phyloP scores from a whole-genome alignment of 2,888 invertebrate species.

The Carcina quercana region DNA sequence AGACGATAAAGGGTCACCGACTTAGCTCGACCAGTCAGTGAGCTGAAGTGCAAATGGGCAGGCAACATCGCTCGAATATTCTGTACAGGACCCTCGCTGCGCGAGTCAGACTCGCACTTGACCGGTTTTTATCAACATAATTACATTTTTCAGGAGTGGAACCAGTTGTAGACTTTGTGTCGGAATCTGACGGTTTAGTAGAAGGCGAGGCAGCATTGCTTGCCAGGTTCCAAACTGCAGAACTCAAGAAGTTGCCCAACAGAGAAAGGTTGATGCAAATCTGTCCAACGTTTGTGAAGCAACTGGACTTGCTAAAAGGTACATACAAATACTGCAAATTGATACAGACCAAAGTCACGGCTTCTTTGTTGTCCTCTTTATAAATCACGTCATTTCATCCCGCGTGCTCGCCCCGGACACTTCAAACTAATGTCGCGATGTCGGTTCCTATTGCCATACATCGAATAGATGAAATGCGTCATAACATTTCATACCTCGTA shows the following conservation, averaged over 20 bases:
- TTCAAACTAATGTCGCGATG: neutral
- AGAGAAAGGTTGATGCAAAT: slow-evolving; percentile 24
- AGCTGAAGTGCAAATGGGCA: neutral
- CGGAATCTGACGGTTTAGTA: slow-evolving; percentile 6
- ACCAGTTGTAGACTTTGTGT: neutral
- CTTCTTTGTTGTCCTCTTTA: neutral
- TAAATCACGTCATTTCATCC: neutral
- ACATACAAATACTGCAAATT: neutral
- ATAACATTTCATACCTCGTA: too few relatives aligned
- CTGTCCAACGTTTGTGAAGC: slow-evolving; percentile 34
- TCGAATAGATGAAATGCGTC: too few relatives aligned
- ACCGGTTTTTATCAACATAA: too few relatives aligned
- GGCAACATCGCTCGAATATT: neutral
- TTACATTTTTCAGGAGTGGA: neutral
- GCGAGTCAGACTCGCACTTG: too few relatives aligned
- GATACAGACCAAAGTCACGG: neutral
- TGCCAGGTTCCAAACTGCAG: slow-evolving; percentile 25
- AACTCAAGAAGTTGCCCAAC: slow-evolving; percentile 30
- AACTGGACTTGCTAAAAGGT: slow-evolving; percentile 44
- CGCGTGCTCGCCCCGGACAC: neutral
- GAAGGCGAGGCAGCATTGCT: slow-evolving; percentile 39
- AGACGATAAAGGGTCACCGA: too few relatives aligned
- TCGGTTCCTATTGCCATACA: too few relatives aligned
- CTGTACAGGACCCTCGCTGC: too few relatives aligned
- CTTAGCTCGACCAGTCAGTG: neutral